Evolutionary conservation across 1,140 invertebrate genomes (phyloP).

Genomic region (Trachymyrmex septentrionalis): DNA sequence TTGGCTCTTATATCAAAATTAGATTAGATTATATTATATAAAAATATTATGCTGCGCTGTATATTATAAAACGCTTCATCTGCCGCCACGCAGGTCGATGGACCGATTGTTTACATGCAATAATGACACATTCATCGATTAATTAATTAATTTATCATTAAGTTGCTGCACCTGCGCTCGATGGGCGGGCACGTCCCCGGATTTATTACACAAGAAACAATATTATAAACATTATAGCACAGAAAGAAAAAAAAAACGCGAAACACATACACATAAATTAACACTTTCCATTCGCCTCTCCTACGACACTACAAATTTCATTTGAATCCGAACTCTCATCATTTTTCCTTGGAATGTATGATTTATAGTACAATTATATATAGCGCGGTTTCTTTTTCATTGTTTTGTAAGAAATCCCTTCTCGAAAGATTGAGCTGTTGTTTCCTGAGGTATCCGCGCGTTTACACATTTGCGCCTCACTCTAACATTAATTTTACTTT

Average conservation of each 20-base stretch:
- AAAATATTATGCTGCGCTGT: conserved; percentile 83
- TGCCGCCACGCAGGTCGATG: conserved; percentile 55
- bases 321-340: conserved; percentile 34
- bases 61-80: conserved; percentile 81
- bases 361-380: conserved; percentile 64
- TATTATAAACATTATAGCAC: conserved; percentile 47
- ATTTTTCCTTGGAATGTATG: conserved; percentile 54
- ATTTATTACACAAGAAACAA: conserved; percentile 64
- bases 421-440: background rate
- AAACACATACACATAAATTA: conserved; percentile 63
- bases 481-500: conserved; percentile 54
- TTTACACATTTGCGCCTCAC: conserved; percentile 16
- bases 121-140: conserved; percentile 60
- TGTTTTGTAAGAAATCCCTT: conserved; percentile 17
- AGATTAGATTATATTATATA: conserved; percentile 77
- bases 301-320: conserved; percentile 50
- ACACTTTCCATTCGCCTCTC: conserved; percentile 40
- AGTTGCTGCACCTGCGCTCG: conserved; percentile 74
- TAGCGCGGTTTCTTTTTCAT: conserved; percentile 28
- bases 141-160: conserved; percentile 68
- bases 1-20: conserved; percentile 75
- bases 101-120: conserved; percentile 45
- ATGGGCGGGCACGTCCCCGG: conserved; percentile 77
- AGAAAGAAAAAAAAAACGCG: conserved; percentile 48
- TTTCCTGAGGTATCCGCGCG: conserved; percentile 27